Evolutionary conservation across 1,140 invertebrate genomes (phyloP), one percentile per base, ranked within the genome.

Genomic region (Pristionchus pacificus): DNA sequence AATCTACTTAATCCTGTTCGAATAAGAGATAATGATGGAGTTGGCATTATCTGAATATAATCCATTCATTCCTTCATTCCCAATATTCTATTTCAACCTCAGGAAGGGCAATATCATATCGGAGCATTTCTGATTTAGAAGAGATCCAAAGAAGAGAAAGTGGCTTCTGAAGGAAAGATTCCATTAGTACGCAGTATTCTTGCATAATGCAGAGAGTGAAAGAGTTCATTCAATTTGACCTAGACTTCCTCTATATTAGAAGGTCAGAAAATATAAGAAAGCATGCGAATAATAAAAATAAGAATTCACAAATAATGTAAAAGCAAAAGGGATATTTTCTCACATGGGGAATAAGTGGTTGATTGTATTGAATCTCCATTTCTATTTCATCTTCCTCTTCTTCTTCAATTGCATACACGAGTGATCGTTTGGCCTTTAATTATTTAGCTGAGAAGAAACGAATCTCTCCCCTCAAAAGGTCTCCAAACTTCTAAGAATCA

Each of bases 111-210:
- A 81, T 83, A 61, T 84, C 83, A 28, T 72, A 87, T 84, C 78
- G 89, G 91, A 15, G 87, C 86, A 83, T 90, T 87, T 19, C 86
- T 87, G 72, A 87, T 86, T 38, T 90, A 81, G 78, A 78, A 84
- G 80, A 77, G 87, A 80, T 65, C 87, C 85, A 79, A 86, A 76
- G 87, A 85, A 79, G 74, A 19, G 65, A 73, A 6, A 75, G 24
- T 2, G 71, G 71, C 28, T 74, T 74, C 66, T 74, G 33, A 30
- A 73, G 10, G 24, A 10, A 0, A 19, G n/a, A 10, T 60, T 59
- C n/a, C n/a, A n/a, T n/a, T n/a, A n/a, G n/a, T n/a, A n/a, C n/a
- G n/a, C n/a, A n/a, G n/a, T n/a, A n/a, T n/a, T n/a, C n/a, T n/a
- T n/a, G n/a, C n/a, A n/a, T n/a, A n/a, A n/a, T n/a, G n/a, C n/a